Base-by-base conservation (phyloP, 2,888 invertebrate genomes). In the Pyrrhia umbra region DNA sequence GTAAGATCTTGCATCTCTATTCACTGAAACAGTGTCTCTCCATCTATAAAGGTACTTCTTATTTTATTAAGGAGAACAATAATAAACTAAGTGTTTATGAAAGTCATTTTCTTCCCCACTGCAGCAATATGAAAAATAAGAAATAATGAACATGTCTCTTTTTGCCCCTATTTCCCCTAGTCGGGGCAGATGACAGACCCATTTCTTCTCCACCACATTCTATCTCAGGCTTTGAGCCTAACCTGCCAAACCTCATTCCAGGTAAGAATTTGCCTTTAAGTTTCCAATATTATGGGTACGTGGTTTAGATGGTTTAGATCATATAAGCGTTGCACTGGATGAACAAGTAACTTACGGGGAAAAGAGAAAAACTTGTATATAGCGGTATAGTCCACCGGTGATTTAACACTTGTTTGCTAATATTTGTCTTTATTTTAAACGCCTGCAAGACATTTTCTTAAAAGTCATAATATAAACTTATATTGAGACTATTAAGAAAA, bases 101-200 rank as follows among this genome's bases (percentile, higher is more conserved):
- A n/a, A n/a, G n/a, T n/a, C n/a, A n/a, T n/a, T n/a, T n/a, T n/a
- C n/a, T n/a, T n/a, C n/a, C n/a, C n/a, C n/a, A n/a, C n/a, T n/a
- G n/a, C n/a, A n/a, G n/a, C 2, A 4, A 25, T 64, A n/a, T 1
- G 15, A 16, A 27, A 16, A 49, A 6, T n/a, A 37, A 47, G 2
- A 0, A 27, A 21, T 45, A 30, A 47, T 27, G 10, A 20, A 18
- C n/a, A 3, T 30, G 21, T 47, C 37, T 16, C 60, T 42, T 60
- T 70, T 67, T 49, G 74, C 25, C 39, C 43, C 51, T 18, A 34
- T 68, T 61, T 75, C 52, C 62, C 69, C 69, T 68, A 62, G 69
- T 62, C 27, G 45, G 69, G 62, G 37, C 62, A 57, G 75, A 75
- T 62, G 56, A 56, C 51, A 61, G 47, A 18, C 51, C 18, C 60